A percentile compares a stretch with the other conserved stretches of the same genome.
Evolutionary conservation across 1,140 invertebrate genomes (phyloP).

Genomic region (Ganaspis sp.): DNA sequence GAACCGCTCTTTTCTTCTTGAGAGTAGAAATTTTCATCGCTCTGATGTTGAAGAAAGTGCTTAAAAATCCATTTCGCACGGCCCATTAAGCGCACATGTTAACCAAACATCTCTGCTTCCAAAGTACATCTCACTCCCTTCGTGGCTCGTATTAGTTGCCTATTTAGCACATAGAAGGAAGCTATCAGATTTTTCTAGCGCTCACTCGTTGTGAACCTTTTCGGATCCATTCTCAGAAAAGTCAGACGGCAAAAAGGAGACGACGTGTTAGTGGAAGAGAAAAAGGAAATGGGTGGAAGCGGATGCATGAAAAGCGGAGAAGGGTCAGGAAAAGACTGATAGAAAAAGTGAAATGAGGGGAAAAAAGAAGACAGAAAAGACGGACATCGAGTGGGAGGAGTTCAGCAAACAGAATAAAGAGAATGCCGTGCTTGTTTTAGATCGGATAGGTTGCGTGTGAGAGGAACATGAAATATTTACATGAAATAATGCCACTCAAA

Average conservation of each 20-base stretch:
- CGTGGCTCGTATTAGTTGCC: background rate
- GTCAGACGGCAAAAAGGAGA: conserved; percentile 29
- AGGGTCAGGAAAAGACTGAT: background rate
- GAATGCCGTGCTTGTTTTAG: conserved; percentile 24
- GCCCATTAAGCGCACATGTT: conserved; percentile 66
- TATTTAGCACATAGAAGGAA: background rate
- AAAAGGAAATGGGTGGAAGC: conserved; percentile 34
- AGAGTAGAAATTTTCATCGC: background rate
- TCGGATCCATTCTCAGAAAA: conserved; percentile 1
- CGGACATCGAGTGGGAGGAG: conserved; percentile 33
- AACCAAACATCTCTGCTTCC: conserved; percentile 63
- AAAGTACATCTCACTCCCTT: conserved; percentile 56
- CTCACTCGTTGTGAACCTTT: conserved; percentile 41
- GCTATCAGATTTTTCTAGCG: conserved; percentile 51
- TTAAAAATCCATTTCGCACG: conserved; percentile 67
- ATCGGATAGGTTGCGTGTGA: conserved; percentile 15
- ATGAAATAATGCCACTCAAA: conserved; percentile 28
- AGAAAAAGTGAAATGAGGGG: background rate
- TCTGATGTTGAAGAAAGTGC: conserved; percentile 45
- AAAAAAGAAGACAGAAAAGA: background rate
- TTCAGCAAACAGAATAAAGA: background rate
- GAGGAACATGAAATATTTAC: conserved; percentile 27
- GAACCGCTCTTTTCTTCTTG: conserved; percentile 17
- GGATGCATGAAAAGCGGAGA: conserved; percentile 34
- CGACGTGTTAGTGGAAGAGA: conserved; percentile 35